Conservation (phyloP, 1,140 invertebrate species). For the Achroia grisella region DNA sequence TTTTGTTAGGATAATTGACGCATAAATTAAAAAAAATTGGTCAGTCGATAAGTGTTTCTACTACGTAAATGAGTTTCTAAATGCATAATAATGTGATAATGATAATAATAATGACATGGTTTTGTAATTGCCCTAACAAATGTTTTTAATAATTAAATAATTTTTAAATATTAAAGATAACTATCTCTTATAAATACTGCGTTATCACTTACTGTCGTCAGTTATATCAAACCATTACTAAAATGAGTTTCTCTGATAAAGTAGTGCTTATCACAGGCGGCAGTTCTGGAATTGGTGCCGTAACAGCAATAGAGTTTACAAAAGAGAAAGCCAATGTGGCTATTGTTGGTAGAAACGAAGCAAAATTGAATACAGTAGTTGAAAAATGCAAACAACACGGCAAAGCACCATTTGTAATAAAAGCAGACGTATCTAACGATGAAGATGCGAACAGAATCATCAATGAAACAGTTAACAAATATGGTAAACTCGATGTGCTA, state of each 20-base stretch:
- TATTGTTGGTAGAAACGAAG: conserved; percentile 22
- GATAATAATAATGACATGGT: too few species aligned
- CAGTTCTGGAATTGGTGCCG: not conserved
- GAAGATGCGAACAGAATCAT: conserved; percentile 75
- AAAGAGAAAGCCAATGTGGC: conserved; percentile 10
- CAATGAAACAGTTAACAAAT: conserved; percentile 72
- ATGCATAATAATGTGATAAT: too few species aligned
- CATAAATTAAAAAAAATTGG: too few species aligned
- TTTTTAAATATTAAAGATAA: too few species aligned
- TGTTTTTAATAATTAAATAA: too few species aligned
- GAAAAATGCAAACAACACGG: conserved; percentile 69
- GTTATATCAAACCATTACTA: not conserved
- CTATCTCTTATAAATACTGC: too few species aligned
- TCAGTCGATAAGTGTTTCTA: too few species aligned
- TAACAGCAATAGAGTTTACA: not conserved
- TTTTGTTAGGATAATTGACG: too few species aligned
- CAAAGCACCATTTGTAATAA: conserved; percentile 62
- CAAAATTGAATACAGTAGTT: conserved; percentile 76
- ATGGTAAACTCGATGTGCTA: conserved; percentile 77
- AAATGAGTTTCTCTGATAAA: not conserved
- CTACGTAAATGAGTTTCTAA: too few species aligned
- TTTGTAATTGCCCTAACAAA: too few species aligned
- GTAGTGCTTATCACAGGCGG: not conserved
- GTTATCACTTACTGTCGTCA: not conserved
- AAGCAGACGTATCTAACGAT: conserved; percentile 78